Base-by-base conservation (phyloP, 2,888 invertebrate genomes). In the Tetragonisca angustula region DNA sequence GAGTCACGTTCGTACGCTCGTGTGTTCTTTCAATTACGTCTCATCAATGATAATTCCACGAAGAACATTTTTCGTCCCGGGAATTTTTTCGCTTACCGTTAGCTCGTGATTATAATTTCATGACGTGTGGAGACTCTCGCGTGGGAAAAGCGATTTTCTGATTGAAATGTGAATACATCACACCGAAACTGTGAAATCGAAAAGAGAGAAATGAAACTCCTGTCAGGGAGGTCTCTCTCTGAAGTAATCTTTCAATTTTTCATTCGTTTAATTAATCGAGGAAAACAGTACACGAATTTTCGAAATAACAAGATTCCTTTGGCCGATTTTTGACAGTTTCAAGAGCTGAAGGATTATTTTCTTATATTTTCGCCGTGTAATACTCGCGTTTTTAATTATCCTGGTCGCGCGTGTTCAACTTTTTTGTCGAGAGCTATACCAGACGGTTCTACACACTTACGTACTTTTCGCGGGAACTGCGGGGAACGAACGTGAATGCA, bases 1-100 rank as follows among this genome's bases (percentile, higher is more conserved):
- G 76, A 68, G 32, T 50, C 24, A 6, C 50, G n/a, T 2, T 27
- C 36, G 32, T 61, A 56, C 43, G 54, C 49, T 32, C 69, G 52
- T 69, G 21, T 52, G 21, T n/a, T 19, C 71, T 82, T 71, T 76
- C 71, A 82, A 76, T 82, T 68, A 76, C 36, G 54, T 27, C 50
- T 76, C 50, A 56, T 72, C 71, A 36, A 76, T 43, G 9, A 75
- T 71, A 49, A 68, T 71, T 54, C 64, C 17, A 56, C 24, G 54
- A n/a, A 13, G 54, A 73, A 68, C 36, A 62, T 79, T 79, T 61
- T 76, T 69, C 50, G 65, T 3, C 24, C 0, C 21, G 32, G 24
- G 61, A 64, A 15, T 13, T 59, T 68, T 79, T 6, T n/a, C 32
- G 36, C 43, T 19, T 6, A 5, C 19, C 15, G n/a, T 27, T 5